phyloP scores from a whole-genome alignment of 2,113 vertebrate species.

The Sceloporus tristichus region DNA sequence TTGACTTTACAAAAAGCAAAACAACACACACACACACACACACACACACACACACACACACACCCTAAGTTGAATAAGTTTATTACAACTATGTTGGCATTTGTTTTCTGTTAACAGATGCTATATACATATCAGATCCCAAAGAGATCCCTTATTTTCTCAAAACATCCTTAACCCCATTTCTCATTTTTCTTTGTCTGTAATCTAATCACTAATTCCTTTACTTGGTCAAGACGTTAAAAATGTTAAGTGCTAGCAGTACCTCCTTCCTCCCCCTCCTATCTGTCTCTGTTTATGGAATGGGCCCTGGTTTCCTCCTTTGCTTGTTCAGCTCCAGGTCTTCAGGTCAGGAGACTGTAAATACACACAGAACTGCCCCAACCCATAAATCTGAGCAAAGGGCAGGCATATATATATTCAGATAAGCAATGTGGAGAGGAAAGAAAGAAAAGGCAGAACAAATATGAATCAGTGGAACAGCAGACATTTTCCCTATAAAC shows the following conservation, averaged over 20 bases:
- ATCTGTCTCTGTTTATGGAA: slow-evolving; percentile 86
- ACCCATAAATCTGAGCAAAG: slow-evolving; percentile 92
- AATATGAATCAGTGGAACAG: slow-evolving; percentile 41
- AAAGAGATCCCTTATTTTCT: slow-evolving; percentile 36
- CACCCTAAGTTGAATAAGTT: slow-evolving; percentile 36
- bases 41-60: too few species aligned
- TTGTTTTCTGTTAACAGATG: slow-evolving; percentile 36
- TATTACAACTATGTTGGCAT: slow-evolving; percentile 60
- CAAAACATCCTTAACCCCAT: slow-evolving; percentile 40
- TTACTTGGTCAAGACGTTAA: slow-evolving; percentile 80
- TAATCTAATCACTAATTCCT: slow-evolving; percentile 83
- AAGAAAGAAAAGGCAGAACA: slow-evolving; percentile 29
- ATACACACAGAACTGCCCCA: slow-evolving; percentile 88
- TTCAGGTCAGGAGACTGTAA: slow-evolving; percentile 98
- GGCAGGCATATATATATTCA: slow-evolving; percentile 84
- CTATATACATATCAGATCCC: not conserved
- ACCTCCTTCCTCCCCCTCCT: slow-evolving; percentile 78
- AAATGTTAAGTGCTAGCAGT: slow-evolving; percentile 82
- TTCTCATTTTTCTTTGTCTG: slow-evolving; percentile 73
- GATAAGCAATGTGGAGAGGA: slow-evolving; percentile 73
- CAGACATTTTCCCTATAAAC: slow-evolving; percentile 41
- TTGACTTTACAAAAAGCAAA: slow-evolving; percentile 30
- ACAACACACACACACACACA: too few species aligned
- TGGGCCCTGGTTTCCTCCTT: slow-evolving; percentile 82
- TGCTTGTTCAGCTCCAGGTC: slow-evolving; percentile 83